A percentile compares a stretch with the other conserved stretches of the same genome.
Evolutionary conservation across 2,113 vertebrate species (phyloP).

Genomic region (Mobula hypostoma): DNA sequence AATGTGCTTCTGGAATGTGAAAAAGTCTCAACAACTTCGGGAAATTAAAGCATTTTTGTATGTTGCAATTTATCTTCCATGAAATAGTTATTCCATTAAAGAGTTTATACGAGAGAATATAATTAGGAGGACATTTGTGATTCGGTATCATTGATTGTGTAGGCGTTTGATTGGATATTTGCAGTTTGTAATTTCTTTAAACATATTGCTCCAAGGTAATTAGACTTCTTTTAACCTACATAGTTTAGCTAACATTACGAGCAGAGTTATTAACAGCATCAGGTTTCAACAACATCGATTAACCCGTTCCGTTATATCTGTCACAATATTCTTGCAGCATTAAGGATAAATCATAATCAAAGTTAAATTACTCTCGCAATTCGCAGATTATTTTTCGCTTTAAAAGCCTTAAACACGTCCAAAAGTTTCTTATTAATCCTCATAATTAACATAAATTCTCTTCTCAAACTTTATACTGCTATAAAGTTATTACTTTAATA

Average conservation of each 20-base stretch:
- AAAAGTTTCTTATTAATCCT: not conserved
- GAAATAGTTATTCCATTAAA: not conserved
- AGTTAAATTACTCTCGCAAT: not conserved
- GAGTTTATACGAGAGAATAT: not conserved
- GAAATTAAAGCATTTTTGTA: not conserved
- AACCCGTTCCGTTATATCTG: not conserved
- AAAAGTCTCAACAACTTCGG: not conserved
- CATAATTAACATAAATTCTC: not conserved
- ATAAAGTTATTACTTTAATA: too few species aligned
- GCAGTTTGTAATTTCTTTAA: not conserved
- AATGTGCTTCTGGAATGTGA: not conserved
- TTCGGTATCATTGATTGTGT: not conserved
- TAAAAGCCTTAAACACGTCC: not conserved
- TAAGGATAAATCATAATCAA: not conserved
- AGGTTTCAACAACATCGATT: not conserved
- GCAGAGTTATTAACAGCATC: not conserved
- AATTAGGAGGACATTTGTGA: not conserved
- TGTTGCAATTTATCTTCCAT: not conserved
- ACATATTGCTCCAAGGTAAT: not conserved
- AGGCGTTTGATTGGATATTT: not conserved
- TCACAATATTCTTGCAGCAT: not conserved
- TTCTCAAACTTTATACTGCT: not conserved
- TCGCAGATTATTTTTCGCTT: not conserved
- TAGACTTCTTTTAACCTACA: not conserved
- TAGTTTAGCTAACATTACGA: not conserved